These are phyloP conservation scores for Alouatta palliata DNA, from an alignment of 2,113 vertebrate species.

Conservation along the genomic window DNA sequence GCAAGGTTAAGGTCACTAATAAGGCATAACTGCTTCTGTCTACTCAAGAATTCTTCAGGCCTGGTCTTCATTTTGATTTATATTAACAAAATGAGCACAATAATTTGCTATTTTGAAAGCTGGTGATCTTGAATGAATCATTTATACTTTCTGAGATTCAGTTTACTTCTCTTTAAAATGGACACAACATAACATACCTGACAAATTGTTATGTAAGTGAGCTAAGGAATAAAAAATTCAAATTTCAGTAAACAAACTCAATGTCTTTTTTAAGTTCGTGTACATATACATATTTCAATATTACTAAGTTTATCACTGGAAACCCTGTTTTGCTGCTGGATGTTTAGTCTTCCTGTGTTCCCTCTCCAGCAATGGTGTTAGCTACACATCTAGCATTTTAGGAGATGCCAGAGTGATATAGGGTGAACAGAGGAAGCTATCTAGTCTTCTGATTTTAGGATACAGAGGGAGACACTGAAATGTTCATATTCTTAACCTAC, in stretches of 20 bases:
- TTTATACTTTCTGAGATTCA: neutral
- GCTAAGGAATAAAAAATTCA: neutral
- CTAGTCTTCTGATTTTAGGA: neutral
- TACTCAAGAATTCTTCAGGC: neutral
- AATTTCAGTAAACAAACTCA: neutral
- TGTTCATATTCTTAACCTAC: neutral
- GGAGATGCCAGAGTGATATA: neutral
- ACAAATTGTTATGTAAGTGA: neutral
- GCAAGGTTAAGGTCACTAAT: neutral
- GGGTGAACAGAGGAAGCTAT: neutral
- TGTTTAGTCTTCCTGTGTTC: neutral
- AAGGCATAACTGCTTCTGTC: neutral
- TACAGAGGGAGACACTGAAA: neutral
- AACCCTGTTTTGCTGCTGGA: neutral
- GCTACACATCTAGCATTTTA: neutral
- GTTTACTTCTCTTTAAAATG: constrained; percentile 1
- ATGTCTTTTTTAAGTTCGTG: neutral
- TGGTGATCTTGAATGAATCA: neutral
- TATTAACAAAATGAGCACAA: neutral
- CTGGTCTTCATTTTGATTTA: neutral
- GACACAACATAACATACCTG: neutral
- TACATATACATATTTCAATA: neutral
- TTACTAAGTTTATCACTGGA: neutral
- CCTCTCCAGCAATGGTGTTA: neutral
- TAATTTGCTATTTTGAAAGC: neutral